These are phyloP conservation scores for Coptodon rendalli DNA, from an alignment of 2,113 vertebrate genomes.

Conservation along the genomic window DNA sequence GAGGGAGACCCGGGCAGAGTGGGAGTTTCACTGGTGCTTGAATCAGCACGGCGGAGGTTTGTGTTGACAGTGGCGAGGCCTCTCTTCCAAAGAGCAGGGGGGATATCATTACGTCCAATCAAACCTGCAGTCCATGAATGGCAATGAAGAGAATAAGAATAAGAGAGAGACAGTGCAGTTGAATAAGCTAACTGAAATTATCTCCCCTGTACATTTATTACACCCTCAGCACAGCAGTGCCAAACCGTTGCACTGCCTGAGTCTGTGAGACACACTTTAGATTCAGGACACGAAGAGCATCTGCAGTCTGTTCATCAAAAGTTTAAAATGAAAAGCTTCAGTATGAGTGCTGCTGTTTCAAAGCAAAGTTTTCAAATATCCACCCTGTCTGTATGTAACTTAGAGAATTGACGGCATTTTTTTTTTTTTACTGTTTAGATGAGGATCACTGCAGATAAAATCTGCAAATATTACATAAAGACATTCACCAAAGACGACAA, in stretches of 20 bases:
- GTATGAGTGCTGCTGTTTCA: not conserved
- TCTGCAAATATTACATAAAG: not conserved
- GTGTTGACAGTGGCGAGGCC: conserved; percentile 59
- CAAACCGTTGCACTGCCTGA: not conserved
- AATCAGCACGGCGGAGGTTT: conserved; percentile 56
- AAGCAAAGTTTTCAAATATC: not conserved
- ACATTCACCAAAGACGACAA: not conserved
- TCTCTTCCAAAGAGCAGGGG: conserved; percentile 19
- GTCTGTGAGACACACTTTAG: not conserved
- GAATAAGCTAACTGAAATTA: conserved; percentile 42
- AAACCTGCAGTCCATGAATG: conserved; percentile 44
- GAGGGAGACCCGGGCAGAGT: conserved; percentile 1
- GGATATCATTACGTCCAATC: conserved; percentile 58
- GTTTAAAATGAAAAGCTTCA: conserved; percentile 11
- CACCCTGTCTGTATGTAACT: not conserved
- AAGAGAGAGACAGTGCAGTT: not conserved
- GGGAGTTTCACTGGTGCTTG: conserved; percentile 21
- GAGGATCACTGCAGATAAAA: not conserved
- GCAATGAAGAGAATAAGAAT: conserved; percentile 40
- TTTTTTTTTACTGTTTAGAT: not conserved
- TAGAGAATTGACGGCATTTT: not conserved
- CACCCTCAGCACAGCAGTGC: not conserved
- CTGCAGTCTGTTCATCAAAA: conserved; percentile 31
- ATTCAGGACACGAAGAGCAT: not conserved
- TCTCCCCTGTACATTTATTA: conserved; percentile 18